A percentile compares a stretch with the other conserved stretches of the same genome.
Evolutionary conservation across 2,797 vertebrate species (phyloP).

Genomic region (Trematomus bernacchii): DNA sequence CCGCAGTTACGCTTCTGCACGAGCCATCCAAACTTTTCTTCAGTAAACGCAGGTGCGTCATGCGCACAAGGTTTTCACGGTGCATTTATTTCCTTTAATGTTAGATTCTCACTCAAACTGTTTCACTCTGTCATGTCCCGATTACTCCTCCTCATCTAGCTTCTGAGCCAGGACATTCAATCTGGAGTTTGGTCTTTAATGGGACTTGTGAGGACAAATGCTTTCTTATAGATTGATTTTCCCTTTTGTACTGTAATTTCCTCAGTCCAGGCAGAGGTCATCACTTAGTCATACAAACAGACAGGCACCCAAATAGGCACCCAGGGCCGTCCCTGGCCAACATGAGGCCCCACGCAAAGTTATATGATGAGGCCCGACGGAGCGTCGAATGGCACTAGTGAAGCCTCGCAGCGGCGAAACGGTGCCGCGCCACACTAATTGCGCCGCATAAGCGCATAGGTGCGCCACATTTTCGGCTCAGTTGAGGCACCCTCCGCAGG

Average conservation of each 20-base stretch:
- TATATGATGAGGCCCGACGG: too few relatives aligned
- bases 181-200: constrained; percentile 21
- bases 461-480: too few relatives aligned
- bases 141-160: constrained; percentile 30
- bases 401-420: too few relatives aligned
- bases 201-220: neutral
- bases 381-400: too few relatives aligned
- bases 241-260: neutral
- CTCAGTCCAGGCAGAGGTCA: constrained; percentile 1
- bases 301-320: neutral
- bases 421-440: too few relatives aligned
- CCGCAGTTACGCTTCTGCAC: neutral
- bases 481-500: too few relatives aligned
- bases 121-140: constrained; percentile 7
- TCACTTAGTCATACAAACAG: neutral
- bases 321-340: too few relatives aligned
- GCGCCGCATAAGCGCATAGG: too few relatives aligned
- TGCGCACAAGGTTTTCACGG: neutral
- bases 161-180: constrained; percentile 22
- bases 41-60: constrained; percentile 35
- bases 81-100: neutral
- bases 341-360: too few relatives aligned
- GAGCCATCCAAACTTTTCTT: constrained; percentile 1
- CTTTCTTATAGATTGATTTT: neutral
- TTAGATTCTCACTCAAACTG: neutral